These are phyloP conservation scores for Meiosimyza platycephala DNA, from an alignment of 2,888 invertebrate genomes.

Conservation along the genomic window DNA sequence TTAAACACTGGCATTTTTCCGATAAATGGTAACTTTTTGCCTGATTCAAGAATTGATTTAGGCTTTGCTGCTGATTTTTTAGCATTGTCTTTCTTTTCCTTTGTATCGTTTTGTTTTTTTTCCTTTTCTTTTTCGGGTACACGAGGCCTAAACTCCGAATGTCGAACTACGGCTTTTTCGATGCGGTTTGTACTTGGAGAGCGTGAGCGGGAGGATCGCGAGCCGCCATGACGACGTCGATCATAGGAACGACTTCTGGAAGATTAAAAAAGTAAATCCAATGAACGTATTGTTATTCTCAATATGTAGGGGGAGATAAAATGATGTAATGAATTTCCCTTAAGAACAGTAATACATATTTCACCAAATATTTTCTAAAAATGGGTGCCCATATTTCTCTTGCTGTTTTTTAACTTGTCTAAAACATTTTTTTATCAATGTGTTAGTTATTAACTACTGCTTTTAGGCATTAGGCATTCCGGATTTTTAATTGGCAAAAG, in stretches of 20 bases:
- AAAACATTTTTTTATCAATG: too few relatives aligned
- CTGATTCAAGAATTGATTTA: slow-evolving; percentile 52
- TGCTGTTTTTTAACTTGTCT: too few relatives aligned
- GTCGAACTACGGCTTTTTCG: slow-evolving; percentile 64
- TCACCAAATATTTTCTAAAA: too few relatives aligned
- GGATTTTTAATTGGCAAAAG: too few relatives aligned
- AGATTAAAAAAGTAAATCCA: neutral
- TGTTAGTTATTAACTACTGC: too few relatives aligned
- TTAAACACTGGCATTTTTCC: slow-evolving; percentile 85
- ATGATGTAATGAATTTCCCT: too few relatives aligned
- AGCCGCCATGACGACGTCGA: slow-evolving; percentile 44
- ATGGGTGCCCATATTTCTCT: too few relatives aligned
- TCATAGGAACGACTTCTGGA: slow-evolving; percentile 48
- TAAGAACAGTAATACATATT: too few relatives aligned
- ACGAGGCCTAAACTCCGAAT: slow-evolving; percentile 65
- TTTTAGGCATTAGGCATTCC: too few relatives aligned
- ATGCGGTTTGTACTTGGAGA: slow-evolving; percentile 53
- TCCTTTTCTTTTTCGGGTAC: slow-evolving; percentile 59
- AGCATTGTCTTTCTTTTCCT: slow-evolving; percentile 49
- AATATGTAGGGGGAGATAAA: too few relatives aligned
- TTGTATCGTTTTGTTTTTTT: slow-evolving; percentile 47
- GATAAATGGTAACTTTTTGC: slow-evolving; percentile 84
- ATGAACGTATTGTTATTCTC: too few relatives aligned
- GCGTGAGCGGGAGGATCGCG: slow-evolving; percentile 48
- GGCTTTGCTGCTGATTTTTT: slow-evolving; percentile 48